phyloP scores from a whole-genome alignment of 1,140 invertebrate species.

The Drosophila trapezifrons region DNA sequence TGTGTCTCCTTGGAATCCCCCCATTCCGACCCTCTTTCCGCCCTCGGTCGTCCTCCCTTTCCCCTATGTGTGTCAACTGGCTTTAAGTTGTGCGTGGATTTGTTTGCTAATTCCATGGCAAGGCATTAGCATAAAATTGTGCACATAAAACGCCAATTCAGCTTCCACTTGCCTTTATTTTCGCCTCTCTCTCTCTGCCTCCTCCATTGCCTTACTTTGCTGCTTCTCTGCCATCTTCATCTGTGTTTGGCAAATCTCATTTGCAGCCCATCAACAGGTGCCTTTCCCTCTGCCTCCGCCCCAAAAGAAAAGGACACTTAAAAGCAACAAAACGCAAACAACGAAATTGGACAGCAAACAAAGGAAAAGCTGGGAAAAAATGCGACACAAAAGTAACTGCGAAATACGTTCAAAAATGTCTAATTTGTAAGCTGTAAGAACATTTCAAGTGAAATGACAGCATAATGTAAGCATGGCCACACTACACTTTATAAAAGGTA shows the following conservation, averaged over 20 bases:
- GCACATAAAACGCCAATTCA: slow-evolving; percentile 52
- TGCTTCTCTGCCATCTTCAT: slow-evolving; percentile 17
- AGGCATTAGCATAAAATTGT: slow-evolving; percentile 70
- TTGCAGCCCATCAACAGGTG: slow-evolving; percentile 73
- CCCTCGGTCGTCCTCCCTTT: not conserved
- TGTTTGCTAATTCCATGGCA: slow-evolving; percentile 57
- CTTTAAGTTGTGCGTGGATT: slow-evolving; percentile 56
- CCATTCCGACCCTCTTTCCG: too few species aligned
- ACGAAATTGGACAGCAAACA: slow-evolving; percentile 61
- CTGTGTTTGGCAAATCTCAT: slow-evolving; percentile 50
- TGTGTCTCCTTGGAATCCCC: not conserved
- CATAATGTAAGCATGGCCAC: not conserved
- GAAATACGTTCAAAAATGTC: slow-evolving; percentile 6
- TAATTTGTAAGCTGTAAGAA: not conserved
- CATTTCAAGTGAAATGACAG: not conserved
- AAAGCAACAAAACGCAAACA: slow-evolving; percentile 30
- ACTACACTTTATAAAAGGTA: not conserved
- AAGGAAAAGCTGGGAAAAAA: slow-evolving; percentile 22
- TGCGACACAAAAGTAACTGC: slow-evolving; percentile 19
- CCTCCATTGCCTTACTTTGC: slow-evolving; percentile 2
- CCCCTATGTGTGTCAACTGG: slow-evolving; percentile 51
- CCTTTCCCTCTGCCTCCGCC: not conserved
- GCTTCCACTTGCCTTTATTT: slow-evolving; percentile 10
- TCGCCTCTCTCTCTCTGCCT: not conserved
- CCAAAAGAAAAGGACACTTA: not conserved